Percentiles rank a stretch among this genome's conserved stretches.
phyloP scores from a whole-genome alignment of 2,888 invertebrate genomes.

The Caenorhabditis auriculariae region DNA sequence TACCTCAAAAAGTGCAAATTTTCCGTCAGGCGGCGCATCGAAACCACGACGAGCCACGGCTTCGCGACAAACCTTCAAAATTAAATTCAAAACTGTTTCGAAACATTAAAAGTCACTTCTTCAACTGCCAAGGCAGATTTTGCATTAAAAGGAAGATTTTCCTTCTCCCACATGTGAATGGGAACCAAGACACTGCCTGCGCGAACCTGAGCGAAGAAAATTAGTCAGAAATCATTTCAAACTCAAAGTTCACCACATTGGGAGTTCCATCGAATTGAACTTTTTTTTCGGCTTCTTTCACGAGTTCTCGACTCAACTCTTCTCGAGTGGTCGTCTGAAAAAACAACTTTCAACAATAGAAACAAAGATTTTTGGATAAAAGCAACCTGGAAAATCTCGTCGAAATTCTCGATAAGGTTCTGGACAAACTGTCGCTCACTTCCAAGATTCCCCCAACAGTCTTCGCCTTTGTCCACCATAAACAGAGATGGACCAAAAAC shows the following conservation, averaged over 20 bases:
- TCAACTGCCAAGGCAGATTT: conserved; percentile 46
- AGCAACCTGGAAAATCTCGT: not conserved
- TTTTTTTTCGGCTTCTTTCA: conserved; percentile 29
- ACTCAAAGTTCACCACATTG: not conserved
- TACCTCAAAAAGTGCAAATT: conserved; percentile 54
- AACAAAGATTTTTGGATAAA: too few species aligned
- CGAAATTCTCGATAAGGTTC: not conserved
- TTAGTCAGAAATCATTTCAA: not conserved
- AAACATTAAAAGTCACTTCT: conserved; percentile 16
- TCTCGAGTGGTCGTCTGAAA: conserved; percentile 29
- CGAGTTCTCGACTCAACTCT: conserved; percentile 30
- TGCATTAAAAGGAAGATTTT: conserved; percentile 60
- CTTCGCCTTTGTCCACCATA: conserved; percentile 19
- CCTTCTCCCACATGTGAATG: conserved; percentile 55
- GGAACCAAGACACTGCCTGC: conserved; percentile 56
- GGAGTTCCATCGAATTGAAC: not conserved
- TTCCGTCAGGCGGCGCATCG: conserved; percentile 23
- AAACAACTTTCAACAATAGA: too few species aligned
- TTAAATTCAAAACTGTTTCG: not conserved
- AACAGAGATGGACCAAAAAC: conserved; percentile 51
- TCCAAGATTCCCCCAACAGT: too few species aligned
- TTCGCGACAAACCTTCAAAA: conserved; percentile 26
- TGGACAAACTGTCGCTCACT: too few species aligned
- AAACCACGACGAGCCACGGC: conserved; percentile 25
- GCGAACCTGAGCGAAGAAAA: conserved; percentile 15